These are phyloP conservation scores for Epistrophe eligans DNA, from an alignment of 2,888 invertebrate genomes.

Conservation along the genomic window DNA sequence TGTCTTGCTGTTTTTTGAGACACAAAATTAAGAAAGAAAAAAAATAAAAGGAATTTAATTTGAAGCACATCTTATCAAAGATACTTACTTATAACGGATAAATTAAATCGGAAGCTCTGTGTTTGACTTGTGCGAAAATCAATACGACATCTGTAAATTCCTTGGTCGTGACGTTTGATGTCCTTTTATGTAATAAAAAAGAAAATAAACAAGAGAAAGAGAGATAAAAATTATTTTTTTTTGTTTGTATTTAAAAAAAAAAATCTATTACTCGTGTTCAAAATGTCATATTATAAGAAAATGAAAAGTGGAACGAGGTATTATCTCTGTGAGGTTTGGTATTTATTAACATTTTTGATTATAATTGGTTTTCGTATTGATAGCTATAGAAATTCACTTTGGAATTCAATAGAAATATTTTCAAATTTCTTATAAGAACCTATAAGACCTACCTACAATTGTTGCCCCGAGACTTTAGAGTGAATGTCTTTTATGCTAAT, in stretches of 20 bases:
- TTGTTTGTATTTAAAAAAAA: background rate
- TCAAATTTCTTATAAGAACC: background rate
- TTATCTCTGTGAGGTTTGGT: background rate
- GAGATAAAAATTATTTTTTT: background rate
- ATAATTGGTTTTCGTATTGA: background rate
- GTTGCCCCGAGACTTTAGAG: background rate
- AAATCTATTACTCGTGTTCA: background rate
- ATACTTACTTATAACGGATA: slow-evolving; percentile 94
- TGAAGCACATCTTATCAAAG: slow-evolving; percentile 25
- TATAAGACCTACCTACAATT: background rate
- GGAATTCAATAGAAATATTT: slow-evolving; percentile 7
- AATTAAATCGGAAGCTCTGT: slow-evolving; percentile 94
- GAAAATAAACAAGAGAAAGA: slow-evolving; percentile 25
- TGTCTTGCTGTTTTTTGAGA: background rate
- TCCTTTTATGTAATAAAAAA: slow-evolving; percentile 84
- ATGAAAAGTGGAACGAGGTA: background rate
- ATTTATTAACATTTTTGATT: slow-evolving; percentile 26
- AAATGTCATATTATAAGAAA: slow-evolving; percentile 8
- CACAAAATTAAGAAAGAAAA: slow-evolving; percentile 3
- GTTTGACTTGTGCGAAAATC: slow-evolving; percentile 96
- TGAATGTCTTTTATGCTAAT: slow-evolving; percentile 10
- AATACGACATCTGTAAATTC: slow-evolving; percentile 94
- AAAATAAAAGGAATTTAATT: slow-evolving; percentile 25
- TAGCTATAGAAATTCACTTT: background rate
- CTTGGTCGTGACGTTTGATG: slow-evolving; percentile 94